A percentile compares a stretch with the other conserved stretches of the same genome.
phyloP scores from a whole-genome alignment of 2,113 vertebrate species.

The Melanerpes aurifrons region DNA sequence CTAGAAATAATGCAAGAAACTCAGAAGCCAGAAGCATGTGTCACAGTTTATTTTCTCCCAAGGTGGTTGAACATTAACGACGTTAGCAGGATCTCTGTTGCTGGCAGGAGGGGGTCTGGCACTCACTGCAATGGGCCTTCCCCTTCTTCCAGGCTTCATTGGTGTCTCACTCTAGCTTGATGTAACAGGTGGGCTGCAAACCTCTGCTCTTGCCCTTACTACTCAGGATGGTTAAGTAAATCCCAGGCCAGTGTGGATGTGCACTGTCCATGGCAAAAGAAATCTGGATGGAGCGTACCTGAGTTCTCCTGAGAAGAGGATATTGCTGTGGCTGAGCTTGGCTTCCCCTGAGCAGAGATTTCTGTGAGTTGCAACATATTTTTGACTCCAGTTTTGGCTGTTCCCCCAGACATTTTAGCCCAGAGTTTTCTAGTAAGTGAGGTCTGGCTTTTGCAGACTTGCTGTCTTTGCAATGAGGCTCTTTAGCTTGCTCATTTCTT shows the following conservation, averaged over 20 bases:
- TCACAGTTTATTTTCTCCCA: not conserved
- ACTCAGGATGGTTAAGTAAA: not conserved
- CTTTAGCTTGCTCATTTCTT: not conserved
- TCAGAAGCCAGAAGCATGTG: fast-evolving
- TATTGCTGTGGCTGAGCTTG: not conserved
- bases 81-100: fast-evolving
- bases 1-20: not conserved
- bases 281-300: not conserved
- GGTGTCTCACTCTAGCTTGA: not conserved
- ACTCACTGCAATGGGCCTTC: not conserved
- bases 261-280: not conserved
- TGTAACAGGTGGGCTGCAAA: not conserved
- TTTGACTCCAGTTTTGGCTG: not conserved
- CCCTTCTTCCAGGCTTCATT: not conserved
- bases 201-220: not conserved
- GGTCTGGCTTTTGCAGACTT: not conserved
- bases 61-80: not conserved
- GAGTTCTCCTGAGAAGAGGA: not conserved
- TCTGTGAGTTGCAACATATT: not conserved
- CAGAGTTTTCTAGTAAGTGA: not conserved
- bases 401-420: not conserved
- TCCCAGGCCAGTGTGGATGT: not conserved
- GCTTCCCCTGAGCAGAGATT: not conserved
- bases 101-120: not conserved
- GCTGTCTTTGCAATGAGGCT: not conserved